These are phyloP conservation scores for Leptoclinus maculatus DNA, from an alignment of 2,797 vertebrate species.

Conservation along the genomic window DNA sequence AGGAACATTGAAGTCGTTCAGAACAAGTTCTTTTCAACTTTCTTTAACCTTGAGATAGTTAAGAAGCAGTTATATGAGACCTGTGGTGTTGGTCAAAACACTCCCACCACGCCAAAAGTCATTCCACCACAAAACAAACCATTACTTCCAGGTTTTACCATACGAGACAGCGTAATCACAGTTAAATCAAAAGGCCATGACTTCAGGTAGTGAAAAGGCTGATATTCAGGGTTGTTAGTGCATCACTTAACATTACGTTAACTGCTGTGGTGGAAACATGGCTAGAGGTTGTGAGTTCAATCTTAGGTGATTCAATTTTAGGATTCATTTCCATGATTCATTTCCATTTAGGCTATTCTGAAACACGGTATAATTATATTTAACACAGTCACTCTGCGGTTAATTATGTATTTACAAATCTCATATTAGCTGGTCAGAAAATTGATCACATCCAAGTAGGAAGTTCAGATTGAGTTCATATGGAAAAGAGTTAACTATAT, in stretches of 20 bases:
- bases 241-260: conserved; percentile 37
- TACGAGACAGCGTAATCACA: not conserved
- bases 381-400: conserved; percentile 48
- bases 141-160: not conserved
- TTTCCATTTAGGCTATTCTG: conserved; percentile 57
- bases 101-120: not conserved
- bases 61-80: not conserved
- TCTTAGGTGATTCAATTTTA: conserved; percentile 51
- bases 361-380: conserved; percentile 48
- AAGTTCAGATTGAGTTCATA: conserved; percentile 58
- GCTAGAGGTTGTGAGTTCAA: conserved; percentile 27
- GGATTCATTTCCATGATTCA: conserved; percentile 59
- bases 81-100: not conserved
- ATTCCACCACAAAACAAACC: not conserved
- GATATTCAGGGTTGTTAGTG: conserved; percentile 3
- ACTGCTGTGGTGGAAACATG: conserved; percentile 19
- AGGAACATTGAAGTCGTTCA: not conserved
- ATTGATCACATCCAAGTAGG: conserved; percentile 34
- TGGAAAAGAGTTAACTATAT: conserved; percentile 31
- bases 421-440: conserved; percentile 41
- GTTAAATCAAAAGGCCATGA: not conserved
- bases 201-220: conserved; percentile 16
- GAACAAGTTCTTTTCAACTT: conserved; percentile 8
- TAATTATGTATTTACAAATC: conserved; percentile 67
- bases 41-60: not conserved